A percentile compares a stretch with the other conserved stretches of the same genome.
Conservation (phyloP, 2,888 invertebrate species). For the Helobdella robusta region DNA sequence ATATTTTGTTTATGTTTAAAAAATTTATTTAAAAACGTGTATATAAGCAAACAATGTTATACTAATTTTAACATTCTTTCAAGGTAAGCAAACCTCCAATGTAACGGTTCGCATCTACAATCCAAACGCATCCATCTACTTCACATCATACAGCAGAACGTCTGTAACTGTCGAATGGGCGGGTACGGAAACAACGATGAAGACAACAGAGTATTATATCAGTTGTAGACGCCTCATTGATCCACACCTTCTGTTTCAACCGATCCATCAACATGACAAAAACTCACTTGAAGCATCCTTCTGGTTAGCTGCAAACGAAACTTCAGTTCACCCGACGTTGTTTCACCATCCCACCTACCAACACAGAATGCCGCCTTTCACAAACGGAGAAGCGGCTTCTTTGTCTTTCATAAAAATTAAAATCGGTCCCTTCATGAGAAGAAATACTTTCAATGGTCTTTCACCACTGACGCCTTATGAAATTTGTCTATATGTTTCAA, state of each 20-base stretch:
- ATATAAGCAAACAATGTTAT: too few species aligned
- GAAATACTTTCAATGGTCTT: conserved; percentile 14
- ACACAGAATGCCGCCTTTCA: neutral
- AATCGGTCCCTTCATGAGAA: conserved; percentile 10
- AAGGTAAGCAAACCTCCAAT: conserved; percentile 2
- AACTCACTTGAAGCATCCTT: neutral
- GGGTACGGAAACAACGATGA: conserved; percentile 16
- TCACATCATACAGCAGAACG: neutral
- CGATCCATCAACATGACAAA: neutral
- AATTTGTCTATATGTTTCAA: conserved; percentile 8
- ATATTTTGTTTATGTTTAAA: too few species aligned
- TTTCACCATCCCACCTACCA: neutral
- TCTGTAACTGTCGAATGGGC: conserved; percentile 14
- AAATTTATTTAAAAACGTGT: too few species aligned
- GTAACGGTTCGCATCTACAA: neutral
- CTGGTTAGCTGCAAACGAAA: neutral
- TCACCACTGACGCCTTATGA: conserved; percentile 6
- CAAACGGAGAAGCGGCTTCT: conserved; percentile 3
- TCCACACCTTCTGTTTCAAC: neutral
- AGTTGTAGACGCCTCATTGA: conserved; percentile 11
- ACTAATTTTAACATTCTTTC: too few species aligned
- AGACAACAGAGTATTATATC: conserved; percentile 11
- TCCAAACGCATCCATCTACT: conserved; percentile 10
- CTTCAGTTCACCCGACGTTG: neutral
- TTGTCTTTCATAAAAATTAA: conserved; percentile 5